Base-by-base conservation (phyloP, 2,797 vertebrate genomes). In the Jordanella pulchra region DNA sequence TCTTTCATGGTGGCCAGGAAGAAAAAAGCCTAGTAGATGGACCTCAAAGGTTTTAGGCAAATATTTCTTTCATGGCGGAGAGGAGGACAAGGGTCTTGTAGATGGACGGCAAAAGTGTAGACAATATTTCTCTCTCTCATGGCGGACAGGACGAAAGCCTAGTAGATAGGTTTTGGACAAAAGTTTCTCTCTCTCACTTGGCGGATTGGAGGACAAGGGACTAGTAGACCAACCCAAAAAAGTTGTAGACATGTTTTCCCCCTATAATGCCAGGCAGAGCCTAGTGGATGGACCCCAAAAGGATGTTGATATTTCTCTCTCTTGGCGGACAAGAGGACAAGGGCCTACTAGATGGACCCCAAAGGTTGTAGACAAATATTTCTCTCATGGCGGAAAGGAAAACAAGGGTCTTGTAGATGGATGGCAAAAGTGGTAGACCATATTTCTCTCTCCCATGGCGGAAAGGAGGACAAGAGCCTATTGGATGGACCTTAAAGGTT, bases 1-100 rank as follows among this genome's bases (percentile, higher is more conserved):
- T 56, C 65, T 75, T 75, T 72, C 73, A 18, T 77, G 69, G 73
- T 32, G 75, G 74, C 79, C 66, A 68, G 69, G 67, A 88, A 78
- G 68, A 82, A 72, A 79, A 82, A 15, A 66, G 68, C 80, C 75
- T 79, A 64, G 61, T 82, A 80, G 44, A 44, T 67, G 65, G 75
- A 84, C n/a, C 5, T 65, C 71, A 5, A 35, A 32, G n/a, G 21
- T 14, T 61, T 4, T 83, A 83, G 76, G 63, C 74, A 81, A 35
- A 75, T 75, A 35, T 60, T 54, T 69, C 47, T 81, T 68, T 77
- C 71, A 28, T 82, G 82, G 79, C 45, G 71, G 79, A 87, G 70
- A 78, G 79, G 69, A 78, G 60, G 69, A 78, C 68, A 69, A 75
- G n/a, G 63, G 42, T 79, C 74, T 78, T 44, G 69, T 83, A 81